A percentile compares a stretch with the other conserved stretches of the same genome.
These are phyloP conservation scores for Lophius piscatorius DNA, from an alignment of 2,113 vertebrate genomes.

Conservation along the genomic window DNA sequence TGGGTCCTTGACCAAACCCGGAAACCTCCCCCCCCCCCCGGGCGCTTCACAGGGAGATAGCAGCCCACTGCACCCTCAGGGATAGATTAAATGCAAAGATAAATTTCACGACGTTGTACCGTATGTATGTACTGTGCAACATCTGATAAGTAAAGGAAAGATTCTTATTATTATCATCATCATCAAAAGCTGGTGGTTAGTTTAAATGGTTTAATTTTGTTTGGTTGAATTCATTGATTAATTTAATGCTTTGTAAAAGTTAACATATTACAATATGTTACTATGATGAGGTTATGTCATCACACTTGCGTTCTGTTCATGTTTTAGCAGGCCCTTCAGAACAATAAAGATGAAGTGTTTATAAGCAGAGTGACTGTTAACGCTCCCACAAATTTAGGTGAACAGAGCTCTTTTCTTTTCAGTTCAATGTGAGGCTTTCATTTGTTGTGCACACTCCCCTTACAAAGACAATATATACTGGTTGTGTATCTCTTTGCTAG, in stretches of 20 bases:
- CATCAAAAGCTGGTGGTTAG: too few species aligned
- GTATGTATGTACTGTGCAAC: too few species aligned
- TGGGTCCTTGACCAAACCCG: too few species aligned
- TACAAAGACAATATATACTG: neutral
- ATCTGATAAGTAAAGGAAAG: too few species aligned
- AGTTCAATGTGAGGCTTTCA: conserved; percentile 5
- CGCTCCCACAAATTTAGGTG: conserved; percentile 20
- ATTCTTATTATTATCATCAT: too few species aligned
- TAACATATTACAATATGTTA: conserved; percentile 10
- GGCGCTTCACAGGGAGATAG: too few species aligned
- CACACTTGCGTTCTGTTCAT: conserved; percentile 10
- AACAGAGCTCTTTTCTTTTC: conserved; percentile 1
- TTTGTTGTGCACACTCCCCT: conserved; percentile 18
- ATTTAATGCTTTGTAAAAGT: neutral
- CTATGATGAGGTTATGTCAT: conserved; percentile 6
- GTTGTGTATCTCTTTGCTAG: too few species aligned
- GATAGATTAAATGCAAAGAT: too few species aligned
- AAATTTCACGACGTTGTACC: too few species aligned
- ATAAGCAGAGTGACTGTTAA: conserved; percentile 53
- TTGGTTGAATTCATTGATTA: neutral
- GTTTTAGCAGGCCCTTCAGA: conserved; percentile 18
- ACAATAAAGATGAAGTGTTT: conserved; percentile 55
- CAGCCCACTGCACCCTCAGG: too few species aligned
- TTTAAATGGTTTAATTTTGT: too few species aligned
- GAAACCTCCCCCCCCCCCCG: too few species aligned